Evolutionary conservation across 2,888 invertebrate genomes (phyloP), one percentile per base, ranked within the genome.

Genomic region (Morpho achilles): DNA sequence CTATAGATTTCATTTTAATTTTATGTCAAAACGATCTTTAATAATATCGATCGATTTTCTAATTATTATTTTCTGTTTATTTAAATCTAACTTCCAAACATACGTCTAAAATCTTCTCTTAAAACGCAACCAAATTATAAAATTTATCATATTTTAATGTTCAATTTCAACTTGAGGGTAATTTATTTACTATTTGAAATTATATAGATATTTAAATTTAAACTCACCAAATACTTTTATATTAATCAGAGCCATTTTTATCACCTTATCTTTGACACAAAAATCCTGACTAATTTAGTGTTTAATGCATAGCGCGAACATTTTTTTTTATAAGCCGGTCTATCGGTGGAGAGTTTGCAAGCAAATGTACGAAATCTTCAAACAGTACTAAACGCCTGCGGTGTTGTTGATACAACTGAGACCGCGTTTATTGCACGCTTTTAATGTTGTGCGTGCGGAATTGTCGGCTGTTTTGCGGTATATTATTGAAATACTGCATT

Each of bases 171-270:
- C 10, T 53, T 48, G 52, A 41, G 58, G 58, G 61, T 56, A 58
- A 58, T 42, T 59, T 22, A 46, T 32, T 32, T 32, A 32, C 32
- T 32, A 32, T 32, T 5, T 32, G 32, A 3, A 32, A 32, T 5
- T 32, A 32, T 32, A 32, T 16, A 32, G 39, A 10, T 52, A 42
- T 47, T 46, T 22, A 55, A 59, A 53, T 55, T 59, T 46, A 62
- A 61, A 84, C 87, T 82, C 58, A 87, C 87, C 85, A 57, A 87
- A 79, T 69, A 79, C 66, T 68, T 87, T 87, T 50, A 86, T 65
- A 69, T 75, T 76, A 62, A 87, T 77, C 73, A 85, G 79, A 71
- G 87, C 87, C 87, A 87, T 87, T 72, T 72, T 77, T 7, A 50
- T 39, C n/a, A 50, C 4, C 46, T 50, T 16, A 50, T 52, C 39